A percentile compares a stretch with the other conserved stretches of the same genome.
Conservation (phyloP, 1,140 invertebrate species). For the Drosophila yakuba region DNA sequence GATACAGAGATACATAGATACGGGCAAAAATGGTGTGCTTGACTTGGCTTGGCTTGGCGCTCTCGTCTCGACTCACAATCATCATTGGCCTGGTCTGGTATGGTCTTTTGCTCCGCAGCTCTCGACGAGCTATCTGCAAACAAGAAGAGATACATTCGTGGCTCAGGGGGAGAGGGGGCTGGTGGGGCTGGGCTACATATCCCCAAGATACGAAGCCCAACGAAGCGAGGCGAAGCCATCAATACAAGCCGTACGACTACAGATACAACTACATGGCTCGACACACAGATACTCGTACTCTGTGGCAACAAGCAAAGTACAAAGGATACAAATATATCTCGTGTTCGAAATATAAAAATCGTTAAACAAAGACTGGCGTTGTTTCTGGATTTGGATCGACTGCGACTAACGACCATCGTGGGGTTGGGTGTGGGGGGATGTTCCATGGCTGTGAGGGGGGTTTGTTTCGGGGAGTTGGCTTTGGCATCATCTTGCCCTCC, state of each 20-base stretch:
- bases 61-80: slow-evolving; percentile 67
- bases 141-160: slow-evolving; percentile 34
- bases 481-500: slow-evolving; percentile 65
- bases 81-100: slow-evolving; percentile 68
- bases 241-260: slow-evolving; percentile 50
- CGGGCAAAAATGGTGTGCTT: slow-evolving; percentile 40
- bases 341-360: slow-evolving; percentile 83
- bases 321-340: slow-evolving; percentile 84
- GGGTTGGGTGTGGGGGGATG: neutral
- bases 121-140: slow-evolving; percentile 30
- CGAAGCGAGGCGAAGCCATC: slow-evolving; percentile 52
- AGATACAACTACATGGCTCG: slow-evolving; percentile 36
- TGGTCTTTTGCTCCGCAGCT: slow-evolving; percentile 48
- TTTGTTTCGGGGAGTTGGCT: slow-evolving; percentile 15
- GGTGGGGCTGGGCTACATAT: neutral
- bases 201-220: slow-evolving; percentile 43
- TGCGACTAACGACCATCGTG: slow-evolving; percentile 53
- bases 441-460: neutral
- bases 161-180: neutral
- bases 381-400: slow-evolving; percentile 77
- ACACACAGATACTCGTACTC: slow-evolving; percentile 39
- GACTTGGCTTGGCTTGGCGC: slow-evolving; percentile 39
- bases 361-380: slow-evolving; percentile 82
- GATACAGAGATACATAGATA: slow-evolving; percentile 32
- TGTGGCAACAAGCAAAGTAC: slow-evolving; percentile 75